phyloP scores from a whole-genome alignment of 2,113 vertebrate species.

The Oreochromis aureus region DNA sequence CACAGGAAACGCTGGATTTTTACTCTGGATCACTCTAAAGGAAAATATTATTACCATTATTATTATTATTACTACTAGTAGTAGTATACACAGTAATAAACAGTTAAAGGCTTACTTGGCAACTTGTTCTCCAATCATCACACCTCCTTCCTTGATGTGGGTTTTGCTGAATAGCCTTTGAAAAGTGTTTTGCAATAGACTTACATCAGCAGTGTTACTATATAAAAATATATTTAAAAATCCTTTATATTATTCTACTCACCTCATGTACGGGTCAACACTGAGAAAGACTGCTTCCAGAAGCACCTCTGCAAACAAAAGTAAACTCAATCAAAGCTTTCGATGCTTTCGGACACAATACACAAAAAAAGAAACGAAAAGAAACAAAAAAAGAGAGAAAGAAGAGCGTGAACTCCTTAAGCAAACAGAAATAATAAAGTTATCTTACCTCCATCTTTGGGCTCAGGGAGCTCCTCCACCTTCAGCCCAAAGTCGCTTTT shows the following conservation, averaged over 20 bases:
- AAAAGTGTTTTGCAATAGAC: neutral
- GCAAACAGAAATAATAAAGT: too few relatives aligned
- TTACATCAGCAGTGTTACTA: neutral
- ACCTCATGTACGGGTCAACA: conserved; percentile 94
- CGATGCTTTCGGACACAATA: too few relatives aligned
- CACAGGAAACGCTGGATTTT: conserved; percentile 74
- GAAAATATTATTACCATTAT: neutral
- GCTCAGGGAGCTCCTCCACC: too few relatives aligned
- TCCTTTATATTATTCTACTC: neutral
- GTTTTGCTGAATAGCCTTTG: conserved; percentile 67
- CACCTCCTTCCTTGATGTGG: conserved; percentile 78
- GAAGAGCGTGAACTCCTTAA: neutral
- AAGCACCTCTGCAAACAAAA: conserved; percentile 77
- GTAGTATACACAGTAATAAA: too few relatives aligned
- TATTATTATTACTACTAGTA: too few relatives aligned
- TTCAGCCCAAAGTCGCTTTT: too few relatives aligned
- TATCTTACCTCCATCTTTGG: conserved; percentile 80
- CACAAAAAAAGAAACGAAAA: too few relatives aligned
- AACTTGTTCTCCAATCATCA: conserved; percentile 82
- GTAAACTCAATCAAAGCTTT: neutral
- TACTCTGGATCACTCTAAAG: conserved; percentile 80
- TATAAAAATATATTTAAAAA: too few relatives aligned
- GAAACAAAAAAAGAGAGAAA: neutral
- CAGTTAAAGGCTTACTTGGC: conserved; percentile 75
- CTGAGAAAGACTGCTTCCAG: conserved; percentile 85